Base-by-base conservation (phyloP, 2,888 invertebrate species). In the Allophyes oxyacanthae region DNA sequence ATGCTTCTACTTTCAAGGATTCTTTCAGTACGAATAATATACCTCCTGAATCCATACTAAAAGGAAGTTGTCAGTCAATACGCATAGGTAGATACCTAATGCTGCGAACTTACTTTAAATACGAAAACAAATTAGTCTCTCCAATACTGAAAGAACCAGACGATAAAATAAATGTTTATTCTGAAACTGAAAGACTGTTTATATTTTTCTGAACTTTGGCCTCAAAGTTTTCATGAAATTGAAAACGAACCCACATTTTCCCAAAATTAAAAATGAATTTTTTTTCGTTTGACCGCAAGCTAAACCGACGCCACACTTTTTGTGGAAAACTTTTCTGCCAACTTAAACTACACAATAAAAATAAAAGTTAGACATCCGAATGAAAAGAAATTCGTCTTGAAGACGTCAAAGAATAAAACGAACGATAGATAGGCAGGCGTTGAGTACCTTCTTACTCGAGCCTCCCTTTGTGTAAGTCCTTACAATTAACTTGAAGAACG, bases 401-500 rank as follows among this genome's bases (percentile, higher is more conserved):
- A 56, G 53, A 60, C 74, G 72, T 75, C 75, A 78, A 78, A 77
- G 75, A 77, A 74, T 65, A 58, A 75, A 73, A 75, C 69, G 68
- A 64, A 64, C 73, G 74, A 75, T 68, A 71, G 74, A 75, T 68
- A 71, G 67, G 64, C 64, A 73, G 73, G 71, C 78, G 75, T 72
- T 63, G 78, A 82, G 84, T 77, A 76, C 77, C 75, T 76, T 77
- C 79, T 82, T 73, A 76, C 64, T 55, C 64, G 67, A 73, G 69
- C 61, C 72, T 68, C 63, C 76, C 81, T 83, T 83, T 82, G 82
- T 81, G 65, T 70, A 78, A 81, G 75, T 78, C 78, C 84, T 79
- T 69, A 81, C 83, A 83, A 83, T 83, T 83, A 83, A 82, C 77
- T 81, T 82, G 78, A 78, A 83, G 83, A 77, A 78, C 81, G 56